Percentiles rank a stretch among this genome's conserved stretches.
phyloP scores from a whole-genome alignment of 2,113 vertebrate genomes.

The Actenoides lindsayi region DNA sequence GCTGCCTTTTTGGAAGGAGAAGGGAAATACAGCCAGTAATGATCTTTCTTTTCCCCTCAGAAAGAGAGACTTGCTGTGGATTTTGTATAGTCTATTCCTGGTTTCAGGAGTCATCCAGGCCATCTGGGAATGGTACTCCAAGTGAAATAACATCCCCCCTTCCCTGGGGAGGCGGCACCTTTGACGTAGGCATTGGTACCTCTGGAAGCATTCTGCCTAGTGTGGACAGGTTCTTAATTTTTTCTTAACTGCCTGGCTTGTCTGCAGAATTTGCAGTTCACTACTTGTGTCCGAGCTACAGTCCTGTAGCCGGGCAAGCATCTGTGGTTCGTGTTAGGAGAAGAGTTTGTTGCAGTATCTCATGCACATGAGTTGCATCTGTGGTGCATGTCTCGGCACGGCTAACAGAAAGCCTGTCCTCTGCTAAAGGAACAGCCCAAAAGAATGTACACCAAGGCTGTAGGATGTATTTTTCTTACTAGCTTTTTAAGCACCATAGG shows the following conservation, averaged over 20 bases:
- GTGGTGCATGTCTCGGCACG: background rate
- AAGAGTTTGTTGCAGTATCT: background rate
- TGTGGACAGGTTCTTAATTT: background rate
- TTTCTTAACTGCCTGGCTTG: background rate
- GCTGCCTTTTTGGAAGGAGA: background rate
- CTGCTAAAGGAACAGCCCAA: background rate
- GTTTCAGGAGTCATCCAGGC: background rate
- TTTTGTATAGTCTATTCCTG: background rate
- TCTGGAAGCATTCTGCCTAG: background rate
- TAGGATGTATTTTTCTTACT: background rate
- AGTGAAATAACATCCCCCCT: too few relatives aligned
- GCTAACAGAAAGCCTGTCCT: background rate
- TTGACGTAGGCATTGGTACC: background rate
- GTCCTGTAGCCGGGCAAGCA: background rate
- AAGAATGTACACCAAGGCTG: accelerated
- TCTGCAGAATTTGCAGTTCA: background rate
- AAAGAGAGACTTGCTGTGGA: background rate
- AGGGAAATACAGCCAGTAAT: background rate
- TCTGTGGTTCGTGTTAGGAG: background rate
- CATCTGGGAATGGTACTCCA: background rate
- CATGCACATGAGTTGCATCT: background rate
- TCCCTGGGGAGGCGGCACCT: background rate
- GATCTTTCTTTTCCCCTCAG: background rate
- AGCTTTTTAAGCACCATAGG: background rate
- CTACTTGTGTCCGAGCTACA: background rate